Percentiles rank a stretch among this genome's conserved stretches.
Evolutionary conservation across 2,113 vertebrate genomes (phyloP).

Genomic region (Cryptotis parvus): DNA sequence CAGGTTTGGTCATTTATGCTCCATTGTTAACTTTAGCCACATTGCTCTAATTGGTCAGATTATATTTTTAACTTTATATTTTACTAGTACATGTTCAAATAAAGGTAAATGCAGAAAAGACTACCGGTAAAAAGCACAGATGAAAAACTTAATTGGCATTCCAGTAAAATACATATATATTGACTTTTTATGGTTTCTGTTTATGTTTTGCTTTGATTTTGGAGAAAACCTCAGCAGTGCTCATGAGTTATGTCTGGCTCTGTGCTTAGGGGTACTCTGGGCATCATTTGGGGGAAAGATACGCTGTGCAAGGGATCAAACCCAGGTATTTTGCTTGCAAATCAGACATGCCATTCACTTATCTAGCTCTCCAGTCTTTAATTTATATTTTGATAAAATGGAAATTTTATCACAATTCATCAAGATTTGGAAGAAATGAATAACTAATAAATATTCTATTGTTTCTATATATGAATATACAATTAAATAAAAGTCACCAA

Average conservation of each 20-base stretch:
- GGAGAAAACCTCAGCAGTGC: no score
- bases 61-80: background rate
- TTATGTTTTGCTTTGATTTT: no score
- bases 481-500: no score
- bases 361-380: background rate
- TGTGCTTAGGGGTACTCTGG: no score
- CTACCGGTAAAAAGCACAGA: background rate
- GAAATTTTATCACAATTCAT: constrained; percentile 13
- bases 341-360: background rate
- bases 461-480: background rate
- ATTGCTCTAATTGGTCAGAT: no score
- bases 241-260: no score
- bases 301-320: background rate
- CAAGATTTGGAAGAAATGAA: background rate
- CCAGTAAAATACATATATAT: background rate
- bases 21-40: no score
- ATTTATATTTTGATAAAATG: background rate
- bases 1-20: no score
- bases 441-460: background rate
- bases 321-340: background rate
- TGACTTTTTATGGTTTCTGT: no score
- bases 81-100: background rate
- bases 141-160: background rate
- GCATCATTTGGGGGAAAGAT: background rate
- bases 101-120: background rate